Percentiles rank a stretch among this genome's conserved stretches.
These are phyloP conservation scores for Petrocephalus schoutedeni DNA, from an alignment of 2,797 vertebrate species.

Conservation along the genomic window DNA sequence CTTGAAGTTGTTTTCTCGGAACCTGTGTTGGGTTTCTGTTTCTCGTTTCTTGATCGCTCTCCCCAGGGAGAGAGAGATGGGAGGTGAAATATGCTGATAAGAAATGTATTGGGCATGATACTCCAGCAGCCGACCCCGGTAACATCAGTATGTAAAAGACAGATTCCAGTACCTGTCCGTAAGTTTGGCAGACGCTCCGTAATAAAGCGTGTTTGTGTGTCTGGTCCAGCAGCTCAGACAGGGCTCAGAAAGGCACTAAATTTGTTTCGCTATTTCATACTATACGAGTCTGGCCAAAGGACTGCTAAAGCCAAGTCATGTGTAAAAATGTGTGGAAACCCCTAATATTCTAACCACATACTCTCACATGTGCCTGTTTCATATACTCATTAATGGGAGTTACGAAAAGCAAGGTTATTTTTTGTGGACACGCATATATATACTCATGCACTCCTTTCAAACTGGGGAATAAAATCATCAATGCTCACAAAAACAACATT, in stretches of 20 bases:
- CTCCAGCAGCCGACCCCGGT: background rate
- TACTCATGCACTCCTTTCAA: background rate
- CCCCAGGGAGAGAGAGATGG: background rate
- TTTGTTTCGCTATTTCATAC: background rate
- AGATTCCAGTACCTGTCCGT: background rate
- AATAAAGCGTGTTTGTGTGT: background rate
- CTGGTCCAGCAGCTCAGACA: background rate
- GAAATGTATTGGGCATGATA: background rate
- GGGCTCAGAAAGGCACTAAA: background rate
- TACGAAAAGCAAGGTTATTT: background rate
- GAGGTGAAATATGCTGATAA: background rate
- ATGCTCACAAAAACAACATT: background rate
- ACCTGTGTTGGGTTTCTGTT: background rate
- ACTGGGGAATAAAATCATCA: background rate
- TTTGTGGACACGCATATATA: background rate
- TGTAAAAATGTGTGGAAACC: background rate
- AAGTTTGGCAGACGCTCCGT: background rate
- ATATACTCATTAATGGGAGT: background rate
- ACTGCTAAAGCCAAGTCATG: background rate
- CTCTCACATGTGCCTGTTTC: background rate
- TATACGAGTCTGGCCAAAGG: background rate
- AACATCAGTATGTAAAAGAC: background rate
- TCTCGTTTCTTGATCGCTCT: background rate
- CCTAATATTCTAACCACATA: background rate
- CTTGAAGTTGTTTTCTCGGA: background rate